Evolutionary conservation across 2,113 vertebrate genomes (phyloP), one percentile per base, ranked within the genome.

Genomic region (Nestor notabilis): DNA sequence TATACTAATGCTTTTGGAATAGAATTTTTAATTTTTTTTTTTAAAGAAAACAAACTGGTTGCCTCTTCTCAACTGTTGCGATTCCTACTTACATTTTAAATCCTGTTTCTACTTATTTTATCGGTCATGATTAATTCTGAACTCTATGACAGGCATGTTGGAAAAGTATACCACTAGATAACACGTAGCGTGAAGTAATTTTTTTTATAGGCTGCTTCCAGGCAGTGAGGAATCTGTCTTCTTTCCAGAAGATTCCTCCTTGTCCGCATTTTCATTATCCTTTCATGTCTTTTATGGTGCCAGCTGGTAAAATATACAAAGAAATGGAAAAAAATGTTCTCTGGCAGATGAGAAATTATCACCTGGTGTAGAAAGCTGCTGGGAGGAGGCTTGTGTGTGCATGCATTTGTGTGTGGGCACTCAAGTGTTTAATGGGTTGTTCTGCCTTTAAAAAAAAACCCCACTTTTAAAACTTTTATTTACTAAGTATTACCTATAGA

Each of bases 381-480:
- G 4, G 33, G 18, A 46, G 18, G 7, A 72, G 5, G 14, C 4
- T 49, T 44, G 5, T 61, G 14, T 74, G 14, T 43, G 9, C 9
- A 3, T 21, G 17, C 9, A 12, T 66, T 53, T 39, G 8, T 77
- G 20, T 44, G 12, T 35, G 10, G 41, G 23, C 4, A 2, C 33
- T 17, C 43, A 1, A 29, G 4, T 35, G 16, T 55, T 53, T 41
- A 77, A 46, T 17, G 69, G 13, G 4, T 35, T 83, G 4, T 35
- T 83, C 13, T 2, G 52, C 8, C 13, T 44, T 83, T 41, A 12
- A 69, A 46, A 10, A 19, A 28, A 33, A 31, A 0, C 17, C 33
- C 4, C 4, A 24, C 7, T 1, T 44, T 39, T 10, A 2, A 14
- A 1, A 1, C 10, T 33, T 63, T 83, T 68, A 25, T 55, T 21